Evolutionary conservation across 1,140 invertebrate genomes (phyloP).

Genomic region (Drosophila fuyamai): DNA sequence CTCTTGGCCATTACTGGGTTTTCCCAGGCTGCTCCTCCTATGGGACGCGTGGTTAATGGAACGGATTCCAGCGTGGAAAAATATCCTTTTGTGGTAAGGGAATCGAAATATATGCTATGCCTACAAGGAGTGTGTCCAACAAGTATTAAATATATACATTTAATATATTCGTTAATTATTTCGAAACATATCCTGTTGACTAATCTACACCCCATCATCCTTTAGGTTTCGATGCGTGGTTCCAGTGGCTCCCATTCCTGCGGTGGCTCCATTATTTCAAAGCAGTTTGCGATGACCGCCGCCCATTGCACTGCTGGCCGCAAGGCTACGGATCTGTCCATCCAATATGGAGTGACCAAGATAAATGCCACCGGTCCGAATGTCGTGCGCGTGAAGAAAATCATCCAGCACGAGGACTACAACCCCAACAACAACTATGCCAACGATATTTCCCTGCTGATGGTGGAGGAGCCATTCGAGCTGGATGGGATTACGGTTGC

Average conservation of each 20-base stretch:
- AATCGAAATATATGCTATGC: too few relatives aligned
- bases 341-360: constrained; percentile 66
- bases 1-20: constrained; percentile 16
- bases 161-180: too few relatives aligned
- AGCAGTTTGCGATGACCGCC: constrained; percentile 86
- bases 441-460: constrained; percentile 73
- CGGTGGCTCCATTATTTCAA: constrained; percentile 86
- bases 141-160: too few relatives aligned
- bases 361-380: constrained; percentile 61
- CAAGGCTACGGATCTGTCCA: constrained; percentile 27
- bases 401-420: constrained; percentile 78
- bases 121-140: too few relatives aligned
- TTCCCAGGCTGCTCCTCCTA: constrained; percentile 34
- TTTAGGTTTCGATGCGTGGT: constrained; percentile 70
- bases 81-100: constrained; percentile 79
- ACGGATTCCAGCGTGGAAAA: constrained; percentile 59
- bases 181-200: too few relatives aligned
- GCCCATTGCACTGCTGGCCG: constrained; percentile 86
- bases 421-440: constrained; percentile 61
- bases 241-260: constrained; percentile 85
- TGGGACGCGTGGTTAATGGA: constrained; percentile 75
- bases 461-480: constrained; percentile 54
- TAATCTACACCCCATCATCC: neutral
- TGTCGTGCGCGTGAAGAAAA: constrained; percentile 62
- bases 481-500: constrained; percentile 65